A percentile compares a stretch with the other conserved stretches of the same genome.
phyloP scores from a whole-genome alignment of 2,888 invertebrate genomes.

The Ischnura elegans region DNA sequence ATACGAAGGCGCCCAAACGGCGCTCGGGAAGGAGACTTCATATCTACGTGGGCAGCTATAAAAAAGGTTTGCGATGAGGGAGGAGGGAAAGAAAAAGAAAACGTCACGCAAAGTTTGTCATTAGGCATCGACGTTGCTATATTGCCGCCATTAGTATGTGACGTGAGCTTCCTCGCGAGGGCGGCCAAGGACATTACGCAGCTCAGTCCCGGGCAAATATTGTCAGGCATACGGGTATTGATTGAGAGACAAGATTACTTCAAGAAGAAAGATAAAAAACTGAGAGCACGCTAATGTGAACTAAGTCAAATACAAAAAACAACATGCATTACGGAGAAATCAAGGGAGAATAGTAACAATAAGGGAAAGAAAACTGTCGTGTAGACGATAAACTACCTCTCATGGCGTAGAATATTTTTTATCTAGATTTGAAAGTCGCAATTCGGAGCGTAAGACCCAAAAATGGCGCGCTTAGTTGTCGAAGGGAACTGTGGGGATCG shows the following conservation, averaged over 20 bases:
- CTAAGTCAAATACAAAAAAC: not conserved
- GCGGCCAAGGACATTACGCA: not conserved
- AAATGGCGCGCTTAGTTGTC: not conserved
- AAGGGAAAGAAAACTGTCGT: too few relatives aligned
- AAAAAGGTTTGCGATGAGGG: not conserved
- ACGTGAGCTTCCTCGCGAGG: not conserved
- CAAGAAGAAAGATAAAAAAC: not conserved
- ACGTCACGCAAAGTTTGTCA: constrained; percentile 47
- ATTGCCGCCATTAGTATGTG: constrained; percentile 29
- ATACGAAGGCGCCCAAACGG: not conserved
- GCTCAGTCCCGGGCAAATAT: not conserved
- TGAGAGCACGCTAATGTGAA: not conserved
- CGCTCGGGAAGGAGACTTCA: not conserved
- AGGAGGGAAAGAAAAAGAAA: not conserved
- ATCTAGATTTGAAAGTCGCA: not conserved
- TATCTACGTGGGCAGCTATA: constrained; percentile 20
- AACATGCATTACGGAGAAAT: not conserved
- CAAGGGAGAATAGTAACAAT: not conserved
- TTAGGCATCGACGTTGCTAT: constrained; percentile 54
- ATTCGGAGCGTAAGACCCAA: not conserved
- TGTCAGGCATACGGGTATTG: constrained; percentile 14
- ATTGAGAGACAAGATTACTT: constrained; percentile 7
- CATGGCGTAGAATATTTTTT: not conserved
- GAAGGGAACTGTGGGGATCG: not conserved
- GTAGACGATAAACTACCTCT: not conserved